A percentile compares a stretch with the other conserved stretches of the same genome.
phyloP scores from a whole-genome alignment of 2,113 vertebrate genomes.

The Leptobrachium ailaonicum region DNA sequence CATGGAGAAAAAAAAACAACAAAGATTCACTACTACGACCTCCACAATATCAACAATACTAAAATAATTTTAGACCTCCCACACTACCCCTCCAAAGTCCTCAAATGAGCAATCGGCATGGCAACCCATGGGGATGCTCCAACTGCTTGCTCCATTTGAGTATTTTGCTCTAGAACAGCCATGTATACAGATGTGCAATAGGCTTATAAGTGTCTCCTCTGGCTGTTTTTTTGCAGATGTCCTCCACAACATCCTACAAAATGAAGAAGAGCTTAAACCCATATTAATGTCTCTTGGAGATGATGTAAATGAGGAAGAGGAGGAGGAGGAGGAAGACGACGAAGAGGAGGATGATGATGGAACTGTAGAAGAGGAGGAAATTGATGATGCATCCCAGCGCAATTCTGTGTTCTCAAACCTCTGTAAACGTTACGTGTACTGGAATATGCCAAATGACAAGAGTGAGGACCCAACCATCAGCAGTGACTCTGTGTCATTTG shows the following conservation, averaged over 20 bases:
- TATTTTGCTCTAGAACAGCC: too few relatives aligned
- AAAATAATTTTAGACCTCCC: too few relatives aligned
- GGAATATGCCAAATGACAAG: constrained; percentile 69
- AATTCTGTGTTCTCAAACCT: constrained; percentile 70
- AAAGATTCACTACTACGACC: too few relatives aligned
- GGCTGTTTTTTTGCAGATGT: constrained; percentile 71
- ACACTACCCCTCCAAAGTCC: too few relatives aligned
- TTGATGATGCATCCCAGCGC: constrained; percentile 46
- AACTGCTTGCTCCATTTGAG: too few relatives aligned
- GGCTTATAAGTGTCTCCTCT: too few relatives aligned
- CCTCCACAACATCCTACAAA: constrained; percentile 80
- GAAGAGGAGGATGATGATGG: constrained; percentile 64
- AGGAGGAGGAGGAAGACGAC: constrained; percentile 52
- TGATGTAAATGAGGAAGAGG: constrained; percentile 70
- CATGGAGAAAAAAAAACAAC: too few relatives aligned
- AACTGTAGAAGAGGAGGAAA: constrained; percentile 64
- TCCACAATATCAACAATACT: too few relatives aligned
- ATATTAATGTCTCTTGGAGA: constrained; percentile 55
- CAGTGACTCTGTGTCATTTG: constrained; percentile 74
- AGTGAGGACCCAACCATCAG: constrained; percentile 73
- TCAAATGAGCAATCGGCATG: too few relatives aligned
- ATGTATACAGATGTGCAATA: too few relatives aligned
- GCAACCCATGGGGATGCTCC: too few relatives aligned
- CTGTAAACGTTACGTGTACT: constrained; percentile 63
- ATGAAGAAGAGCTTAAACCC: constrained; percentile 65